These are phyloP conservation scores for Salmo trutta DNA, from an alignment of 2,797 vertebrate genomes.

Conservation along the genomic window DNA sequence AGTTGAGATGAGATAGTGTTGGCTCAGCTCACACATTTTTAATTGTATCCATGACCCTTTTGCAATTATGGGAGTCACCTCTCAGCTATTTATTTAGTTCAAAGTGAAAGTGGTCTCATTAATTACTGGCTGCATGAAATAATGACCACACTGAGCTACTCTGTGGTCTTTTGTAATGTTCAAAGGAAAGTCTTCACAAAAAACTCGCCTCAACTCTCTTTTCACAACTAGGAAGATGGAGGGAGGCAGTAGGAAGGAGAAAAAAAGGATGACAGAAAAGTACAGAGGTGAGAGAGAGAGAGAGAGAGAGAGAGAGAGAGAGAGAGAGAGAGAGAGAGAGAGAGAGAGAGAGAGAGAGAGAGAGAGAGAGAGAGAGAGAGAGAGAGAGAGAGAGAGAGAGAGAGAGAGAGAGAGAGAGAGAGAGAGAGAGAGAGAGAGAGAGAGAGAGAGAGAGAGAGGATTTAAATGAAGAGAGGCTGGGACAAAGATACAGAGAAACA, in stretches of 20 bases:
- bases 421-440: background rate
- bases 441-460: background rate
- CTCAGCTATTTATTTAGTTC: slow-evolving; percentile 63
- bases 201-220: slow-evolving; percentile 51
- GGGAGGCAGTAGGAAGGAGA: background rate
- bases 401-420: slow-evolving; percentile 12
- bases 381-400: slow-evolving; percentile 12
- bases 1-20: slow-evolving; percentile 34
- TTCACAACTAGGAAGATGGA: slow-evolving; percentile 28
- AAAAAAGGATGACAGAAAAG: no score
- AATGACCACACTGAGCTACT: slow-evolving; percentile 55
- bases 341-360: slow-evolving; percentile 15
- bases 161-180: slow-evolving; percentile 56
- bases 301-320: slow-evolving; percentile 5
- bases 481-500: background rate
- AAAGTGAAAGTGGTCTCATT: slow-evolving; percentile 67
- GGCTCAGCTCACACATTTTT: slow-evolving; percentile 36
- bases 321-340: background rate
- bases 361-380: slow-evolving; percentile 2
- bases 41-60: slow-evolving; percentile 59
- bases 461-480: background rate
- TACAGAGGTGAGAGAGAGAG: slow-evolving; percentile 1
- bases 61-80: slow-evolving; percentile 62
- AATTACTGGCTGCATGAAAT: slow-evolving; percentile 63
- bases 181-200: slow-evolving; percentile 49